Percentiles rank a stretch among this genome's conserved stretches.
Conservation (phyloP, 2,113 vertebrate genomes). For the Brachyhypopomus gauderio region DNA sequence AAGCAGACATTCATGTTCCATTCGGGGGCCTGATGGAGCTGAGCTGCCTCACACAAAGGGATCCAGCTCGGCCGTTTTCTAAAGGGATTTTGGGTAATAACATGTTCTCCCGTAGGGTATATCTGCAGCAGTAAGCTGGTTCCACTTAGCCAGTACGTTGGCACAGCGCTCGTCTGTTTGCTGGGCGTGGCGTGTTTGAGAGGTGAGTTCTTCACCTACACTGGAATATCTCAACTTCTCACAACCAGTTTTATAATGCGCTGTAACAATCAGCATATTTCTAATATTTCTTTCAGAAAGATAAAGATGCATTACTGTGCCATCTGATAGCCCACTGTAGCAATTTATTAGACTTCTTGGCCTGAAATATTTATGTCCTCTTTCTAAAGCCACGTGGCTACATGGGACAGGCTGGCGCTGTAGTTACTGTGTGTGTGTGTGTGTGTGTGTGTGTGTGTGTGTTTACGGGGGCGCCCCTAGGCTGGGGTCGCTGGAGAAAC, state of each 20-base stretch:
- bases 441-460: conserved; percentile 23
- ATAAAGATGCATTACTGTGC: too few species aligned
- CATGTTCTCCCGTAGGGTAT: conserved; percentile 72
- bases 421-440: not conserved
- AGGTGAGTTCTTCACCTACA: conserved; percentile 73
- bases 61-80: too few species aligned
- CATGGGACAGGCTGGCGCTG: not conserved
- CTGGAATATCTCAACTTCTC: not conserved
- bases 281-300: not conserved
- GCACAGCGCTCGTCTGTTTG: conserved; percentile 81
- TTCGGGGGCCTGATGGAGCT: not conserved
- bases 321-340: too few species aligned
- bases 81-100: not conserved
- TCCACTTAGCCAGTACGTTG: conserved; percentile 83
- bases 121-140: conserved; percentile 85
- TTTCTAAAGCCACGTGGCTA: not conserved
- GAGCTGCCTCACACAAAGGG: not conserved
- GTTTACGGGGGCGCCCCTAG: conserved; percentile 60
- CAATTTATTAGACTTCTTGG: too few species aligned
- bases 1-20: not conserved
- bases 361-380: not conserved
- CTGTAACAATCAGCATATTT: not conserved
- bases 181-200: conserved; percentile 86
- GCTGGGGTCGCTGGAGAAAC: conserved; percentile 87
- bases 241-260: not conserved